phyloP scores from a whole-genome alignment of 2,797 vertebrate species.

The Alca torda region DNA sequence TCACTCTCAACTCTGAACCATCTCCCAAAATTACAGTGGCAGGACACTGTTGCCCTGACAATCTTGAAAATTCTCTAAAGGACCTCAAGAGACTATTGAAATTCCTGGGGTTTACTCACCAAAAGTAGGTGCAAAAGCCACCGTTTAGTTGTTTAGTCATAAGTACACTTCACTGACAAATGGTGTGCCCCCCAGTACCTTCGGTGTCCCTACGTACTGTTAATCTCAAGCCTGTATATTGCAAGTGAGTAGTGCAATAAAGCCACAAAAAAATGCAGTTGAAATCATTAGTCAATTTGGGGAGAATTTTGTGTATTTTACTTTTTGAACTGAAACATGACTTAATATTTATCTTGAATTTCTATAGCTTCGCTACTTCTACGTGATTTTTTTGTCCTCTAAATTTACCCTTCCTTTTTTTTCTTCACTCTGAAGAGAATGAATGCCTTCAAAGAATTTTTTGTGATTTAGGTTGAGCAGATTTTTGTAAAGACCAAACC shows the following conservation, averaged over 20 bases:
- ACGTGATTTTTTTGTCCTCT: neutral
- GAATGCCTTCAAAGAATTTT: neutral
- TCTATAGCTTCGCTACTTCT: neutral
- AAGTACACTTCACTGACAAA: neutral
- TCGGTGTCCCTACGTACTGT: neutral
- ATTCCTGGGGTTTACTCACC: neutral
- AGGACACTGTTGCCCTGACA: neutral
- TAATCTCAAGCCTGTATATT: neutral
- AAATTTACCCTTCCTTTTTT: neutral
- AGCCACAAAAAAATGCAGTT: neutral
- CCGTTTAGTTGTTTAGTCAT: neutral
- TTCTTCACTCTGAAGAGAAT: neutral
- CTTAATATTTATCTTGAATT: neutral
- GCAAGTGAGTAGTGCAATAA: neutral
- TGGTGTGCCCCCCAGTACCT: accelerated
- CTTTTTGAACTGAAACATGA: neutral
- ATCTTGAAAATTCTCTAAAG: neutral
- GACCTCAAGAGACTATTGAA: neutral
- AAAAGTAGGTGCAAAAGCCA: neutral
- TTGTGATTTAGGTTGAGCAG: neutral
- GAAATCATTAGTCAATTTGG: neutral
- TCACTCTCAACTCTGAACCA: neutral
- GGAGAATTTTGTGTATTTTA: neutral
- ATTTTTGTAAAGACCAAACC: neutral
- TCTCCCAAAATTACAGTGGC: neutral